Evolutionary conservation across 2,113 vertebrate genomes (phyloP).

Genomic region (Maccullochella peelii): DNA sequence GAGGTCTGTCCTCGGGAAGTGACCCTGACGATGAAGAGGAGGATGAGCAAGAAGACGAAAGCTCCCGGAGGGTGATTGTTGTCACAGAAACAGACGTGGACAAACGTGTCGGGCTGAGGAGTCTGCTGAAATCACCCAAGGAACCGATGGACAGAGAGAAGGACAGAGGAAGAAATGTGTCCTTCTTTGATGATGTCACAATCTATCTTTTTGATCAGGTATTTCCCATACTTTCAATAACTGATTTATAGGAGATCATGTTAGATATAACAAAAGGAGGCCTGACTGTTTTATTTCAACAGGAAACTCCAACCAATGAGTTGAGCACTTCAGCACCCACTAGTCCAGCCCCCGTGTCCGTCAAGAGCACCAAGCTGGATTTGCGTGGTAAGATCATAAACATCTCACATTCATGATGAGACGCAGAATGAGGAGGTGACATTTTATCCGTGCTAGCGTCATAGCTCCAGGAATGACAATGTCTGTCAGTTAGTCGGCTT

Average conservation of each 20-base stretch:
- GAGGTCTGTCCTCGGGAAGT: constrained; percentile 82
- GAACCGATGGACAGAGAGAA: constrained; percentile 87
- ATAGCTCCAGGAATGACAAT: too few species aligned
- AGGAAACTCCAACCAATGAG: constrained; percentile 95
- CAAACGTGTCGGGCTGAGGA: constrained; percentile 89
- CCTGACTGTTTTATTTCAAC: constrained; percentile 35
- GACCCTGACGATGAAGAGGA: constrained; percentile 89
- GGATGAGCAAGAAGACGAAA: constrained; percentile 88
- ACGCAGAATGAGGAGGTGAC: not conserved
- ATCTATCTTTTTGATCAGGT: constrained; percentile 95
- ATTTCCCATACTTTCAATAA: not conserved
- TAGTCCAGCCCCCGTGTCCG: constrained; percentile 73
- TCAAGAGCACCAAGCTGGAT: constrained; percentile 79
- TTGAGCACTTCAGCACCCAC: constrained; percentile 83
- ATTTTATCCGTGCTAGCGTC: not conserved
- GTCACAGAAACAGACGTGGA: constrained; percentile 91
- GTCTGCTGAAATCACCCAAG: constrained; percentile 92
- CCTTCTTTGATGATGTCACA: constrained; percentile 92
- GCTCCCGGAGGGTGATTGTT: constrained; percentile 88
- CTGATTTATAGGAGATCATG: not conserved
- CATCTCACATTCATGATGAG: not conserved
- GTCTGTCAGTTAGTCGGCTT: too few species aligned
- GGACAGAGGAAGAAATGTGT: constrained; percentile 91
- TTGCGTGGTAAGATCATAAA: constrained; percentile 79
- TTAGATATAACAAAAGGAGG: not conserved